phyloP scores from a whole-genome alignment of 2,797 vertebrate genomes.

The Epinephelus awoara region DNA sequence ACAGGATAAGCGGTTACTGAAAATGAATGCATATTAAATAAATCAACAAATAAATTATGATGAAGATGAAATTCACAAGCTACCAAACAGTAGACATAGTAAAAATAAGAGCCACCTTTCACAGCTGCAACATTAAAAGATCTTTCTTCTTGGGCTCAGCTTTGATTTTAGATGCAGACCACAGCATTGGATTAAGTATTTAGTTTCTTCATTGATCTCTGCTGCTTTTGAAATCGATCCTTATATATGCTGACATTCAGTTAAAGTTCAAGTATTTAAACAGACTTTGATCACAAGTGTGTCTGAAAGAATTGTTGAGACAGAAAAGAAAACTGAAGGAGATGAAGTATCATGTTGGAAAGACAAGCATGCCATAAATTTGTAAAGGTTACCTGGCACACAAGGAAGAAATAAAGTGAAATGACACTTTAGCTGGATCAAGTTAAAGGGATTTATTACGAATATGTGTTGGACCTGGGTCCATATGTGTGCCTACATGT shows the following conservation, averaged over 20 bases:
- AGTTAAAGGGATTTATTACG: not conserved
- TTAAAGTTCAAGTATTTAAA: slow-evolving; percentile 13
- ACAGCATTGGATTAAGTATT: not conserved
- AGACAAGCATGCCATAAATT: not conserved
- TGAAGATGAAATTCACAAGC: too few species aligned
- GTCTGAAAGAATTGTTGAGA: slow-evolving; percentile 5
- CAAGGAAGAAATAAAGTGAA: not conserved
- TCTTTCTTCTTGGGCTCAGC: not conserved
- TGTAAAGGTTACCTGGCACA: not conserved
- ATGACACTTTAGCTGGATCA: not conserved
- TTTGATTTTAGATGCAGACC: not conserved
- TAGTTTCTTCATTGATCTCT: slow-evolving; percentile 6
- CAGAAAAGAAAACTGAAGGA: not conserved
- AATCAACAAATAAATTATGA: too few species aligned
- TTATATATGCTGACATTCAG: not conserved
- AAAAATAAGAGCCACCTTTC: too few species aligned
- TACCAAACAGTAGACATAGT: too few species aligned
- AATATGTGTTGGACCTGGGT: not conserved
- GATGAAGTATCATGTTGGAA: not conserved
- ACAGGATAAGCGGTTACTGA: too few species aligned
- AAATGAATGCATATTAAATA: too few species aligned
- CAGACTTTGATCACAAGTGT: not conserved
- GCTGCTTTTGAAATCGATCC: not conserved
- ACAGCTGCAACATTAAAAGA: too few species aligned
- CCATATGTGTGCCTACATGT: not conserved